Percentiles rank a stretch among this genome's conserved stretches.
phyloP scores from a whole-genome alignment of 2,888 invertebrate genomes.

The Agrotis puta region DNA sequence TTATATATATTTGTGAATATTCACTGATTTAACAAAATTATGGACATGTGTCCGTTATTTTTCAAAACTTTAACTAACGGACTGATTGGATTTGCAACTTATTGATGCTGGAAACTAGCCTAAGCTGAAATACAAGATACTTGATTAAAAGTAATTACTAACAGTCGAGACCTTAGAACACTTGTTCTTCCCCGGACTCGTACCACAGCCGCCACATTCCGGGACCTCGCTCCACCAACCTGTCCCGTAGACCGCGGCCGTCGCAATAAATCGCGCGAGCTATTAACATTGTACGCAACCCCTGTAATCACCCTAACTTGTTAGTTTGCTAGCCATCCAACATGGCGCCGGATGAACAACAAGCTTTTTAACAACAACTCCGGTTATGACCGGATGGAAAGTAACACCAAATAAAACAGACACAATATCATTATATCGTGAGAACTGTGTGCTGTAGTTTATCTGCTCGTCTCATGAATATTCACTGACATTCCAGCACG shows the following conservation, averaged over 20 bases:
- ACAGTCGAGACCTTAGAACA: background rate
- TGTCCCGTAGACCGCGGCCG: background rate
- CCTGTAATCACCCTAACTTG: slow-evolving; percentile 42
- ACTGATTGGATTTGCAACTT: too few species aligned
- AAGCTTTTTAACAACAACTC: slow-evolving; percentile 44
- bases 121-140: too few species aligned
- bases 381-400: slow-evolving; percentile 60
- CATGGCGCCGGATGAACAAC: slow-evolving; percentile 37
- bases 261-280: slow-evolving; percentile 12
- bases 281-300: slow-evolving; percentile 19
- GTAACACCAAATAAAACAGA: slow-evolving; percentile 43
- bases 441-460: slow-evolving; percentile 11
- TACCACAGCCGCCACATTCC: slow-evolving; percentile 5
- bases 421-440: slow-evolving; percentile 33
- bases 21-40: too few species aligned
- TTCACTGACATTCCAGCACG: slow-evolving; percentile 33
- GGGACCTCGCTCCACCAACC: background rate
- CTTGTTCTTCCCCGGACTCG: background rate
- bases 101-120: too few species aligned
- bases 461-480: slow-evolving; percentile 26
- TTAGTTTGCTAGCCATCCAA: slow-evolving; percentile 3
- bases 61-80: too few species aligned
- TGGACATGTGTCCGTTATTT: too few species aligned
- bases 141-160: background rate
- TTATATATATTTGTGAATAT: too few species aligned